Conservation (phyloP, 1,140 invertebrate species). For the Drosophila takahashii region DNA sequence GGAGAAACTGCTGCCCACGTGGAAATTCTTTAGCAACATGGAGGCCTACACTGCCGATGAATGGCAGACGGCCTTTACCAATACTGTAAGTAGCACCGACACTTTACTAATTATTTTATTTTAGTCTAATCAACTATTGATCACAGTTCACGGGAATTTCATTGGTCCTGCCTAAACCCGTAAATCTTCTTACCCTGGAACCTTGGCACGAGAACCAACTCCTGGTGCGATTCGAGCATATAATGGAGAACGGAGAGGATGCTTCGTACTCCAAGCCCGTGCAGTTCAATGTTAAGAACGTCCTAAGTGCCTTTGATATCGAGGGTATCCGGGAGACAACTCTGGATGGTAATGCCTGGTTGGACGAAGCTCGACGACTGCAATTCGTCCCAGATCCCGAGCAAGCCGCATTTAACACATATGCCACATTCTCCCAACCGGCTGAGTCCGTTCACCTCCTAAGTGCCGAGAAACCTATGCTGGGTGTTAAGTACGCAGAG, state of each 20-base stretch:
- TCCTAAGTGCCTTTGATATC: slow-evolving; percentile 63
- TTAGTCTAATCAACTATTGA: not conserved
- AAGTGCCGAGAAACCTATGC: slow-evolving; percentile 35
- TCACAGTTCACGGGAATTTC: slow-evolving; percentile 84
- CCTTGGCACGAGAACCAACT: slow-evolving; percentile 90
- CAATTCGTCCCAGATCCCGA: slow-evolving; percentile 70
- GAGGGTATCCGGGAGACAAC: slow-evolving; percentile 75
- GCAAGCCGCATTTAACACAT: slow-evolving; percentile 36
- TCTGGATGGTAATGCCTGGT: slow-evolving; percentile 76
- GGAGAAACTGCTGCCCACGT: slow-evolving; percentile 68
- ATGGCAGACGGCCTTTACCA: slow-evolving; percentile 62
- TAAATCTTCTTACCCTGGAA: slow-evolving; percentile 95
- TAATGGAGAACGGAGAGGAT: slow-evolving; percentile 88
- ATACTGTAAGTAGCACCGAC: slow-evolving; percentile 50
- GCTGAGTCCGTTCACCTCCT: slow-evolving; percentile 46
- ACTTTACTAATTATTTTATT: not conserved
- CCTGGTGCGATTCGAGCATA: slow-evolving; percentile 94
- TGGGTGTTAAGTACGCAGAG: slow-evolving; percentile 45
- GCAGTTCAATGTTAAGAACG: slow-evolving; percentile 86
- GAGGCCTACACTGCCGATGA: slow-evolving; percentile 44
- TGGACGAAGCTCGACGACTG: slow-evolving; percentile 70
- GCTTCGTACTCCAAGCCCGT: slow-evolving; percentile 85
- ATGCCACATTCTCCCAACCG: slow-evolving; percentile 36
- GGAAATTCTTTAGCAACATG: slow-evolving; percentile 80
- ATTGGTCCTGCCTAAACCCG: slow-evolving; percentile 89